A percentile compares a stretch with the other conserved stretches of the same genome.
These are phyloP conservation scores for Aproaerema taeniolella DNA, from an alignment of 2,888 invertebrate species.

Conservation along the genomic window DNA sequence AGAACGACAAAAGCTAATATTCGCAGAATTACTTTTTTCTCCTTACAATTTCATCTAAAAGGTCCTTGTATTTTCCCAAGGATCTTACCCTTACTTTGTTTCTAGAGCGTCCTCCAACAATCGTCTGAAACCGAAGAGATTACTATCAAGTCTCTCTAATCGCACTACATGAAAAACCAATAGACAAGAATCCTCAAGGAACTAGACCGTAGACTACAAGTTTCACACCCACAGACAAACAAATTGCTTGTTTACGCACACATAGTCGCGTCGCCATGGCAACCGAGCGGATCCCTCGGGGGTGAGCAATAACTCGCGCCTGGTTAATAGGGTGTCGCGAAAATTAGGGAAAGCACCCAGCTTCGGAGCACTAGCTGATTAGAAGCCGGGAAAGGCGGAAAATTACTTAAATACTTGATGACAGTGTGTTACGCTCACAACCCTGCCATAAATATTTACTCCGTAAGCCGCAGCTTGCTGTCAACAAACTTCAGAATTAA, in stretches of 20 bases:
- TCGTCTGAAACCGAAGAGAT: background rate
- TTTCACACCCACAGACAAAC: constrained; percentile 34
- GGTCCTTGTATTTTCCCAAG: too few species aligned
- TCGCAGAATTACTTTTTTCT: too few species aligned
- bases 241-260: constrained; percentile 44
- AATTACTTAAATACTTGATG: constrained; percentile 64
- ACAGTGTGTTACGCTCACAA: constrained; percentile 28
- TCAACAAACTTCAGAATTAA: constrained; percentile 53
- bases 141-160: constrained; percentile 5
- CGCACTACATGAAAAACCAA: constrained; percentile 32
- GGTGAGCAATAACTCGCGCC: constrained; percentile 59
- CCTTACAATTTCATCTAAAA: too few species aligned
- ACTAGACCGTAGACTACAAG: constrained; percentile 48
- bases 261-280: constrained; percentile 42
- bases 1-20: too few species aligned
- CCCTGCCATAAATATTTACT: constrained; percentile 47
- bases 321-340: constrained; percentile 64
- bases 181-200: constrained; percentile 56
- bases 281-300: constrained; percentile 48
- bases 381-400: constrained; percentile 53
- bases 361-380: constrained; percentile 58
- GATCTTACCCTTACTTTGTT: background rate
- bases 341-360: constrained; percentile 62
- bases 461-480: constrained; percentile 39
- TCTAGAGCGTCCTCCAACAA: too few species aligned